phyloP scores from a whole-genome alignment of 2,888 invertebrate species.

The Pedicia rivosa region DNA sequence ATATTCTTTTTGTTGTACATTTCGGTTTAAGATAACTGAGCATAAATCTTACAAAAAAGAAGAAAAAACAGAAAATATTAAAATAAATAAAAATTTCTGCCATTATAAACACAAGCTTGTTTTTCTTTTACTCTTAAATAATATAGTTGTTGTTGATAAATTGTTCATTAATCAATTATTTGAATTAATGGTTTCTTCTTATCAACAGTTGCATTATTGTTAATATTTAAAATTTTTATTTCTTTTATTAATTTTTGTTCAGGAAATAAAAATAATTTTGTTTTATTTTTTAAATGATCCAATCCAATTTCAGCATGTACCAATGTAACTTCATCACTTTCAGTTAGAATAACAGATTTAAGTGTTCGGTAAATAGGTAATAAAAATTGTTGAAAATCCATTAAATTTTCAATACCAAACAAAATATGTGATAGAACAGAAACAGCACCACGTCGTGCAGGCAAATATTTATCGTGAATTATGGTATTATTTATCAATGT shows the following conservation, averaged over 20 bases:
- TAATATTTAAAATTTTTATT: conserved; percentile 24
- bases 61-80: background rate
- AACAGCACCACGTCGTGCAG: conserved; percentile 25
- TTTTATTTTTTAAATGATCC: conserved; percentile 22
- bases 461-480: conserved; percentile 22
- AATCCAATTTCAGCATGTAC: conserved; percentile 26
- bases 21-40: too few species aligned
- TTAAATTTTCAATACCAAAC: conserved; percentile 24
- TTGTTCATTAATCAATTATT: too few species aligned
- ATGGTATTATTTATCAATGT: conserved; percentile 21
- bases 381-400: conserved; percentile 25
- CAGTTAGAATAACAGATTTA: conserved; percentile 18
- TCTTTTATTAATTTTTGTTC: conserved; percentile 19
- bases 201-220: conserved; percentile 16
- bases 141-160: background rate
- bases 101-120: background rate
- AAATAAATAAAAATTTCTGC: background rate
- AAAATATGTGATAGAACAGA: conserved; percentile 25
- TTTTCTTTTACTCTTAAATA: background rate
- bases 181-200: too few species aligned
- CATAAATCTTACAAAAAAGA: too few species aligned
- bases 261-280: conserved; percentile 19
- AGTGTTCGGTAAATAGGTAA: conserved; percentile 26
- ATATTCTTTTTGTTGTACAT: too few species aligned
- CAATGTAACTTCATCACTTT: conserved; percentile 22